Evolutionary conservation across 2,113 vertebrate genomes (phyloP), one percentile per base, ranked within the genome.

Genomic region (Hydrolagus affinis): DNA sequence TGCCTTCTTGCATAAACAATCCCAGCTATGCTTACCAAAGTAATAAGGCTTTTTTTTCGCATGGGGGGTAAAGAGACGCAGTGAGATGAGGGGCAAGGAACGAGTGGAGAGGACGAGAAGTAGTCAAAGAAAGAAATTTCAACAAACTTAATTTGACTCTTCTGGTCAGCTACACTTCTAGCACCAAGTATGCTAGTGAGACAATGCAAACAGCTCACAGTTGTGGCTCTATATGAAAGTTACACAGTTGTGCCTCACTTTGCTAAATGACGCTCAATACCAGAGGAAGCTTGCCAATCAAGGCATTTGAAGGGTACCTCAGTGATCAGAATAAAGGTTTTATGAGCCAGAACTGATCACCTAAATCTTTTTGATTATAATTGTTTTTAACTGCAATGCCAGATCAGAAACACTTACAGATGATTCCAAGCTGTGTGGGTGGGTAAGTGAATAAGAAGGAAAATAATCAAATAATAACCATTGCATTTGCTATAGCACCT

Each of bases 1-100:
- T 6, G 85, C 88, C 86, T 91, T 89, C 91, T 91, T 87, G 92
- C 92, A 92, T 4, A 23, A 80, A 80, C 88, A 87, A 88, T 87
- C 88, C 87, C 88, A 90, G 88, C 91, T 86, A 88, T 90, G 90
- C 86, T 86, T 91, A 87, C 87, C 87, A 88, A 86, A 86, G 87
- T 86, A 91, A 88, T 44, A 90, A 90, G 92, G 68, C 75, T 89
- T 89, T 90, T 90, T 88, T 86, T 56, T 86, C 88, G 88, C 70
- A 85, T 88, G 83, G 75, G 56, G 12, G 86, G 86, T 86, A 87
- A 88, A 87, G 87, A 87, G 85, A 44, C 44, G 6, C 44, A 44
- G 44, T 44, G 44, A 44, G 44, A 44, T 6, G 85, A 85, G 87
- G 86, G 89, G 89, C 1, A 64, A 11, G 44, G 44, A 6, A 57